Percentiles rank a stretch among this genome's conserved stretches.
Evolutionary conservation across 1,140 invertebrate genomes (phyloP).

Genomic region (Drosophila equinoxialis): DNA sequence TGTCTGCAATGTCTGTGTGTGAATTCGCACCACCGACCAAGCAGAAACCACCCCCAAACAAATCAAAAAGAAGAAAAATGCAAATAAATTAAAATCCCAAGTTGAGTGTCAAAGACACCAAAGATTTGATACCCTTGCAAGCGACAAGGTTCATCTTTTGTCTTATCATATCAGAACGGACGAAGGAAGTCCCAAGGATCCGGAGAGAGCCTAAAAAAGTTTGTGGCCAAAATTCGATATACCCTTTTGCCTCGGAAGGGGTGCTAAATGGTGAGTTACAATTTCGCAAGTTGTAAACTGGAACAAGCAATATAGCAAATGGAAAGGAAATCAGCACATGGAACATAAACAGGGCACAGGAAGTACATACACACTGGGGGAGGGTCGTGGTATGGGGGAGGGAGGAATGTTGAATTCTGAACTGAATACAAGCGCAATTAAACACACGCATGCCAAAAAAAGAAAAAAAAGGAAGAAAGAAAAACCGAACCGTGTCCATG

Average conservation of each 20-base stretch:
- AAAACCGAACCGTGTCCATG: constrained; percentile 27
- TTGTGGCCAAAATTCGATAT: neutral
- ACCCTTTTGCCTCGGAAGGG: neutral
- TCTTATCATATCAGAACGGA: no score
- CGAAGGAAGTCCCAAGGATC: no score
- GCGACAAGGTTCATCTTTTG: no score
- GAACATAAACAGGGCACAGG: constrained; percentile 68
- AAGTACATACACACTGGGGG: constrained; percentile 28
- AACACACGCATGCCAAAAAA: constrained; percentile 65
- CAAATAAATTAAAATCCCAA: neutral
- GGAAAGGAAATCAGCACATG: constrained; percentile 70
- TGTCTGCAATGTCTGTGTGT: constrained; percentile 43
- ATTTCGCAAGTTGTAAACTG: constrained; percentile 53
- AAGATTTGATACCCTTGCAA: neutral
- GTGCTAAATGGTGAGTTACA: constrained; percentile 4
- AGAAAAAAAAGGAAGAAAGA: constrained; percentile 26
- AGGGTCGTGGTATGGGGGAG: constrained; percentile 27
- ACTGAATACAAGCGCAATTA: constrained; percentile 72
- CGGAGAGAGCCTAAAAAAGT: no score
- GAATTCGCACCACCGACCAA: constrained; percentile 32
- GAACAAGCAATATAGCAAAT: constrained; percentile 46
- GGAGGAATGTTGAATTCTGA: constrained; percentile 31
- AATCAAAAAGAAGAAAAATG: neutral
- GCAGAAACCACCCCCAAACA: constrained; percentile 58
- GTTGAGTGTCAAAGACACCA: neutral